These are phyloP conservation scores for Cheilosia urbana DNA, from an alignment of 2,888 invertebrate species.

Conservation along the genomic window DNA sequence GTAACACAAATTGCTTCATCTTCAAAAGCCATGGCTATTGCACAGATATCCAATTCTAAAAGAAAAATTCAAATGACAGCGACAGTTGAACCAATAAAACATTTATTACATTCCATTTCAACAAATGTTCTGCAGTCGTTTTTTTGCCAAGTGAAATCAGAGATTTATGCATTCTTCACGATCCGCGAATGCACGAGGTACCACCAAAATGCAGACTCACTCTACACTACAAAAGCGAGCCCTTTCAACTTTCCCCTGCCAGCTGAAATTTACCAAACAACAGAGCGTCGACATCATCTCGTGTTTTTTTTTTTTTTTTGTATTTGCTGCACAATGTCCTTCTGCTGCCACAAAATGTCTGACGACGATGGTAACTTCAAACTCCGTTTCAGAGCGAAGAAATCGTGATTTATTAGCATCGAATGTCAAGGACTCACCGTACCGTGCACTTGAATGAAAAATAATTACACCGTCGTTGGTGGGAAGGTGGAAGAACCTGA, in stretches of 20 bases:
- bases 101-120: conserved; percentile 43
- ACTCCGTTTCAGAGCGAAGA: conserved; percentile 24
- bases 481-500: not conserved
- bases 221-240: not conserved
- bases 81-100: conserved; percentile 24
- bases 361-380: conserved; percentile 20
- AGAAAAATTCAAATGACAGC: not conserved
- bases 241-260: conserved; percentile 44
- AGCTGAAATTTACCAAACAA: conserved; percentile 49
- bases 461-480: conserved; percentile 52
- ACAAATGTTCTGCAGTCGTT: conserved; percentile 41
- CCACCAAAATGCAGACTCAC: not conserved
- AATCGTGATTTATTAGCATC: conserved; percentile 67
- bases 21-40: too few relatives aligned
- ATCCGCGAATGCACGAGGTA: not conserved
- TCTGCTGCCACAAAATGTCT: not conserved
- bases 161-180: conserved; percentile 44
- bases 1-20: too few relatives aligned
- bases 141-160: conserved; percentile 48
- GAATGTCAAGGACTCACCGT: conserved; percentile 53
- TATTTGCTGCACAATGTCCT: not conserved
- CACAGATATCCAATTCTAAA: not conserved
- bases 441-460: conserved; percentile 54
- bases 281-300: conserved; percentile 39
- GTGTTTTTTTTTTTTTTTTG: not conserved